Evolutionary conservation across 35 echinoderm and acorn worm genomes (phyloP).

Genomic region (Ophiothrix spiculata): DNA sequence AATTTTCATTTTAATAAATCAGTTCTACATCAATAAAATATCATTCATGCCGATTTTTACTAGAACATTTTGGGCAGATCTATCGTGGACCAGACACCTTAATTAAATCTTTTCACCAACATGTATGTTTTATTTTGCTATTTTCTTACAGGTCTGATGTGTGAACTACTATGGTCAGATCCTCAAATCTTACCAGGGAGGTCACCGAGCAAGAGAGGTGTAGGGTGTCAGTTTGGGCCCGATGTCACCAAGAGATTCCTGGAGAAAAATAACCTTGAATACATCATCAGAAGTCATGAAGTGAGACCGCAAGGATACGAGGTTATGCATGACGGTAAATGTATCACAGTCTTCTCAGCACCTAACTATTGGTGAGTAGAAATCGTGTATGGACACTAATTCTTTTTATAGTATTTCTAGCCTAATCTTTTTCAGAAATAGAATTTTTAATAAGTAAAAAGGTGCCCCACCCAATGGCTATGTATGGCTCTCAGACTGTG

Average conservation of each 20-base stretch:
- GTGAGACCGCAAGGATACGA: slow-evolving; percentile 93
- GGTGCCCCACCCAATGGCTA: too few relatives aligned
- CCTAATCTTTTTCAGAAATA: too few relatives aligned
- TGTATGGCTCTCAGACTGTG: too few relatives aligned
- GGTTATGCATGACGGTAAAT: slow-evolving; percentile 82
- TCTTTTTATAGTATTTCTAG: too few relatives aligned
- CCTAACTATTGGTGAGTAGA: slow-evolving; percentile 96
- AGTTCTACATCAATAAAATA: too few relatives aligned
- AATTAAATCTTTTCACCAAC: too few relatives aligned
- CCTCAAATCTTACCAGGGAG: slow-evolving; percentile 86
- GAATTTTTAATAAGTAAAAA: too few relatives aligned
- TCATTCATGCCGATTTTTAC: too few relatives aligned
- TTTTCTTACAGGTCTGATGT: slow-evolving; percentile 79
- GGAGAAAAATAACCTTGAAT: slow-evolving; percentile 73
- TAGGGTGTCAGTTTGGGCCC: slow-evolving; percentile 95
- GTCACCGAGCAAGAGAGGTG: slow-evolving; percentile 86
- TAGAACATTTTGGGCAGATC: too few relatives aligned
- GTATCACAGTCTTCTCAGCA: slow-evolving; percentile 99
- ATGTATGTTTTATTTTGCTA: too few relatives aligned
- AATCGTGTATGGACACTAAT: background rate
- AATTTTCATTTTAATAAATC: too few relatives aligned
- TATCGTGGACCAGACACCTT: too few relatives aligned
- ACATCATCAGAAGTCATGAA: slow-evolving; percentile 91
- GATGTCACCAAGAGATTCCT: slow-evolving; percentile 91
- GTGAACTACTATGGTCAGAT: slow-evolving; percentile 97